phyloP scores from a whole-genome alignment of 2,888 invertebrate genomes.

The Acanthococcus lagerstroemiae region DNA sequence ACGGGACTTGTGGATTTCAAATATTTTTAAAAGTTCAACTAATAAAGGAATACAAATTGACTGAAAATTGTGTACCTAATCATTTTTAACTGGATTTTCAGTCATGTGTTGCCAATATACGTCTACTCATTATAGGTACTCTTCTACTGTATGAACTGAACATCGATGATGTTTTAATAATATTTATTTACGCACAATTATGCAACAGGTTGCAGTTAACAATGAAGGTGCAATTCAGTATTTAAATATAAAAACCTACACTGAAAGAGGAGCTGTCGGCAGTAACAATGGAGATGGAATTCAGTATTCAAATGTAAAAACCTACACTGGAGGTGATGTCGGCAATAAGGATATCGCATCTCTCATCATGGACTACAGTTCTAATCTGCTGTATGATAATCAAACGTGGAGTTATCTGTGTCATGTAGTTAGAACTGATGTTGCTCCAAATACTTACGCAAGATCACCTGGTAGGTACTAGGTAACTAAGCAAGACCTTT shows the following conservation, averaged over 20 bases:
- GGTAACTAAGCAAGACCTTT: neutral
- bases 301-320: slow-evolving; percentile 50
- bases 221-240: slow-evolving; percentile 57
- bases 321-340: slow-evolving; percentile 45
- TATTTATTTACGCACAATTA: neutral
- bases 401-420: slow-evolving; percentile 48
- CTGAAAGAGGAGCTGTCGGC: slow-evolving; percentile 44
- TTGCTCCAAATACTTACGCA: slow-evolving; percentile 58
- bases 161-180: too few relatives aligned
- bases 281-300: slow-evolving; percentile 49
- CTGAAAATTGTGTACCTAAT: too few relatives aligned
- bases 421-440: slow-evolving; percentile 50
- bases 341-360: slow-evolving; percentile 35
- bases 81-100: too few relatives aligned
- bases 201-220: slow-evolving; percentile 45
- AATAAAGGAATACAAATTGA: too few relatives aligned
- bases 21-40: too few relatives aligned
- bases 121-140: too few relatives aligned
- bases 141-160: too few relatives aligned
- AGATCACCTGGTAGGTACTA: slow-evolving; percentile 55
- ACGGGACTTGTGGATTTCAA: too few relatives aligned
- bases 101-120: too few relatives aligned
- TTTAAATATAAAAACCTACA: slow-evolving; percentile 47
- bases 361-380: too few relatives aligned
- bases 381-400: slow-evolving; percentile 57